phyloP scores from a whole-genome alignment of 2,797 vertebrate species.

The Chloroceryle amazona region DNA sequence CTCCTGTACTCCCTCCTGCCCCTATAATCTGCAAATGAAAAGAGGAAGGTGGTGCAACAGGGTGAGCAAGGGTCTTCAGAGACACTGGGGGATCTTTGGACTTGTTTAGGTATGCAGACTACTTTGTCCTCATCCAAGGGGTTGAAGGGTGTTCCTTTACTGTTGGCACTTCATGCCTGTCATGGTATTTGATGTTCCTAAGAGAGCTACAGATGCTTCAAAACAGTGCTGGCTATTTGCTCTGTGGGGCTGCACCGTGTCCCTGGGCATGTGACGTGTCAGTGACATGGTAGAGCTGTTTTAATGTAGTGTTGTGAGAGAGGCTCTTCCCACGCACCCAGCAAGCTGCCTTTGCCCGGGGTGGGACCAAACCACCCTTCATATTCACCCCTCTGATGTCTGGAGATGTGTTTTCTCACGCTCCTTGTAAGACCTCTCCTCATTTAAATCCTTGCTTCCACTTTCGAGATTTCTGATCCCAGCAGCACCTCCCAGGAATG shows the following conservation, averaged over 20 bases:
- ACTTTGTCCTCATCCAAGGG: not conserved
- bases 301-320: not conserved
- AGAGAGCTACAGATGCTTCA: not conserved
- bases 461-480: not conserved
- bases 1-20: not conserved
- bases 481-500: not conserved
- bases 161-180: not conserved
- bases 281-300: not conserved
- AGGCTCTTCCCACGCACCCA: not conserved
- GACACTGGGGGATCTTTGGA: not conserved
- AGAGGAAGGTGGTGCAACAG: not conserved
- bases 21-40: conserved; percentile 14
- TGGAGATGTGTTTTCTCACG: not conserved
- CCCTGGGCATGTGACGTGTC: not conserved
- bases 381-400: not conserved
- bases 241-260: not conserved
- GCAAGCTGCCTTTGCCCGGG: not conserved
- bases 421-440: not conserved
- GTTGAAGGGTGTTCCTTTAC: not conserved
- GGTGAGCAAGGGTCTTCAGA: not conserved
- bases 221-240: not conserved
- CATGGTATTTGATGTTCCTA: not conserved
- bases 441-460: not conserved
- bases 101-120: not conserved
- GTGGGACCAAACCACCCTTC: not conserved